Percentiles rank a stretch among this genome's conserved stretches.
These are phyloP conservation scores for Scaptomyza graminum DNA, from an alignment of 1,140 invertebrate species.

Conservation along the genomic window DNA sequence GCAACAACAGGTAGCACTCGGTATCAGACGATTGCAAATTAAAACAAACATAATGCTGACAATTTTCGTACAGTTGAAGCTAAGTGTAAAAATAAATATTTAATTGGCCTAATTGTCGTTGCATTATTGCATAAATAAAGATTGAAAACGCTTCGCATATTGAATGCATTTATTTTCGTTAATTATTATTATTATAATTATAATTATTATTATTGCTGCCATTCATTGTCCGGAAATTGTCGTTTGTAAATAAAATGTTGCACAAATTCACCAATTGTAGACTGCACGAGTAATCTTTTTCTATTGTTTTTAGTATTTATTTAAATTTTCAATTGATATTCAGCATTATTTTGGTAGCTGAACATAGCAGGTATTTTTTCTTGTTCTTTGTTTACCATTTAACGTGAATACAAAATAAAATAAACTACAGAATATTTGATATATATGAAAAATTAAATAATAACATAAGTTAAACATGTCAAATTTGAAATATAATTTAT, in stretches of 20 bases:
- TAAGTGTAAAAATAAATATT: constrained; percentile 69
- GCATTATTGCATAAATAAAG: constrained; percentile 67
- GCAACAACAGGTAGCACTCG: constrained; percentile 26
- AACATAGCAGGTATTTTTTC: too few relatives aligned
- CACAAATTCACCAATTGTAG: constrained; percentile 17
- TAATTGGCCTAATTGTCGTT: constrained; percentile 66
- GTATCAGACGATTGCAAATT: constrained; percentile 43
- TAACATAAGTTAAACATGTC: too few relatives aligned
- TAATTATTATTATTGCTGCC: constrained; percentile 25
- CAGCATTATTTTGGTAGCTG: too few relatives aligned
- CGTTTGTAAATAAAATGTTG: constrained; percentile 28
- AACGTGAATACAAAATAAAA: too few relatives aligned
- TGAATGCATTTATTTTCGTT: constrained; percentile 45
- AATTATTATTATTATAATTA: background rate
- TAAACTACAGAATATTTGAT: too few relatives aligned
- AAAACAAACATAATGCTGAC: constrained; percentile 51
- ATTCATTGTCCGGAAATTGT: constrained; percentile 39
- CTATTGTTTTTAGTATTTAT: background rate
- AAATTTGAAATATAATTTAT: too few relatives aligned
- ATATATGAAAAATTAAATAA: too few relatives aligned
- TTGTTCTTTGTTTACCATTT: too few relatives aligned
- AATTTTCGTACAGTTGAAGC: constrained; percentile 27
- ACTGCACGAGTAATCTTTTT: background rate
- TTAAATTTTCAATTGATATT: background rate
- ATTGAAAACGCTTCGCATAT: constrained; percentile 51